phyloP scores from a whole-genome alignment of 2,888 invertebrate species.

The Xanthorhoe spadicearia region DNA sequence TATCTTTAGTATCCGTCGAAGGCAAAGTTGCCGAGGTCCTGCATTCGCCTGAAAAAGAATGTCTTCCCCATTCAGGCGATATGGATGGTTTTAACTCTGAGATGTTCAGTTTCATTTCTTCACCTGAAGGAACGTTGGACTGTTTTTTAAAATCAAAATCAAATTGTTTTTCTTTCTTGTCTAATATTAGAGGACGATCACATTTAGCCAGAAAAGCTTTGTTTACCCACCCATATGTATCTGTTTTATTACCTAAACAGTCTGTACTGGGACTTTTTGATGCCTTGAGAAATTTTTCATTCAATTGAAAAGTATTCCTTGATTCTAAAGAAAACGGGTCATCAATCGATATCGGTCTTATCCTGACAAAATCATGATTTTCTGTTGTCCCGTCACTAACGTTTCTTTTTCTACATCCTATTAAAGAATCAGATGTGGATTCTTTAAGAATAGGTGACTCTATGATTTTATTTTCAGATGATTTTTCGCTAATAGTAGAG shows the following conservation, averaged over 20 bases:
- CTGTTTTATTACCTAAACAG: slow-evolving; percentile 76
- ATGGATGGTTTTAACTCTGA: slow-evolving; percentile 53
- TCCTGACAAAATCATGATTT: slow-evolving; percentile 67
- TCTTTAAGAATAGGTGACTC: slow-evolving; percentile 75
- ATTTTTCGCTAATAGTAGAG: slow-evolving; percentile 53
- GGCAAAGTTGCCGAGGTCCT: slow-evolving; percentile 68
- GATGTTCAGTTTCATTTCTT: slow-evolving; percentile 42
- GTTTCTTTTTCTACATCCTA: slow-evolving; percentile 70
- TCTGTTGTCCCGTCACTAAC: slow-evolving; percentile 54
- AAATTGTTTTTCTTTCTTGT: slow-evolving; percentile 54
- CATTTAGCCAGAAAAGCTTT: slow-evolving; percentile 79
- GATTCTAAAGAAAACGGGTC: slow-evolving; percentile 77
- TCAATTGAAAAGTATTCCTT: slow-evolving; percentile 54
- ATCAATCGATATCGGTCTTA: slow-evolving; percentile 78
- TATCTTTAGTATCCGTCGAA: slow-evolving; percentile 68
- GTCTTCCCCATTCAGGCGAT: slow-evolving; percentile 65
- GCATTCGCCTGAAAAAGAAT: slow-evolving; percentile 73
- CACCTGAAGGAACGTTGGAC: slow-evolving; percentile 53
- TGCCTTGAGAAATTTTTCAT: slow-evolving; percentile 59
- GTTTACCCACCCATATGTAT: slow-evolving; percentile 82
- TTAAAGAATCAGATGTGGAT: slow-evolving; percentile 77
- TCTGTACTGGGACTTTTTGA: slow-evolving; percentile 74
- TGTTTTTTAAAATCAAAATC: slow-evolving; percentile 59
- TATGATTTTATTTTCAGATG: slow-evolving; percentile 55
- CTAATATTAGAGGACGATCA: slow-evolving; percentile 59